Base-by-base conservation (phyloP, 2,113 vertebrate genomes). In the Xiphorhynchus elegans region DNA sequence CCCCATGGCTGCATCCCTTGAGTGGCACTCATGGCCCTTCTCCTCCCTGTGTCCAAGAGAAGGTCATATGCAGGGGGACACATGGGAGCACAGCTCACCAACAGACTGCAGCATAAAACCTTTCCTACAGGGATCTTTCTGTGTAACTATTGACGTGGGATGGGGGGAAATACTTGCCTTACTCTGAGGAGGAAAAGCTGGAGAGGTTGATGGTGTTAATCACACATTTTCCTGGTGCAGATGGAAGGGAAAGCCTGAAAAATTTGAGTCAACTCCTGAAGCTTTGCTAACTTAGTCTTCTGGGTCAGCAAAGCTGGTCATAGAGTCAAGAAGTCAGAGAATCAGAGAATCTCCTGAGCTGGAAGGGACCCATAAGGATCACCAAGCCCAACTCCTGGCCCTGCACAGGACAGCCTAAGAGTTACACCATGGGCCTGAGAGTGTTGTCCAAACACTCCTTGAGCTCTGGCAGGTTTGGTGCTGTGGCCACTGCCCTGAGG, bases 51-150 rank as follows among this genome's bases (percentile, higher is more conserved):
- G 46, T 44, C 46, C 56, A 53, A 49, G 37, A 0, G 10, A 64
- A 58, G 70, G 25, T 40, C 50, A 20, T 6, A 7, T 0, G 0
- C 15, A 21, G 25, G 47, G 29, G 62, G 64, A 63, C 67, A 52
- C 2, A 2, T 31, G 49, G 50, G 53, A 88, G 37, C 58, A 44
- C 7, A 40, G 26, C 29, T 68, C 5, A 4, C 29, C 62, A 40
- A 31, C 44, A 66, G 16, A 17, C 28, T 16, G 72, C 75, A 84
- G 68, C 47, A 68, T 56, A 60, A 72, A 78, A 10, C 1, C 0
- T 89, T 62, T 62, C 70, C 82, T 26, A 6, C 23, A 59, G 74
- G 42, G 44, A 63, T 16, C 62, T 37, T 91, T 44, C 33, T 2
- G 5, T 26, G n/a, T 17, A 37, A 37, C 49, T 73, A 55, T 70